A percentile compares a stretch with the other conserved stretches of the same genome.
Evolutionary conservation across 2,797 vertebrate species (phyloP).

Genomic region (Cygnus olor): DNA sequence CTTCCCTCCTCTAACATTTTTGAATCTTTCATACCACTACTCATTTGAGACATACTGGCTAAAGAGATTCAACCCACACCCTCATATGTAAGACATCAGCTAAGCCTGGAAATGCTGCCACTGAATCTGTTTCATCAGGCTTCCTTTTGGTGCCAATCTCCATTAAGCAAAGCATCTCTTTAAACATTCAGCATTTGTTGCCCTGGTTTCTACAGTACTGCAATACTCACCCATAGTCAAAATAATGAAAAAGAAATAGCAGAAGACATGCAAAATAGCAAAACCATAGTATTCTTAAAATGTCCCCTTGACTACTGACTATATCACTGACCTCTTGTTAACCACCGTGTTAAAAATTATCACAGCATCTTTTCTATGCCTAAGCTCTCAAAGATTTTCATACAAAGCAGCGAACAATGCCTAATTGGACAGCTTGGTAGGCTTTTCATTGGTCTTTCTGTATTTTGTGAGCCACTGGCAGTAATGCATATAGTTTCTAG

Average conservation of each 20-base stretch:
- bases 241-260: background rate
- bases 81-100: background rate
- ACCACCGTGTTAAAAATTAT: background rate
- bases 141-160: background rate
- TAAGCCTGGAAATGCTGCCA: background rate
- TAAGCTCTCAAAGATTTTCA: background rate
- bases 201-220: background rate
- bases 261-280: background rate
- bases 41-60: background rate
- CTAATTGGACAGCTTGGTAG: background rate
- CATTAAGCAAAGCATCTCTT: background rate
- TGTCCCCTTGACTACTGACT: background rate
- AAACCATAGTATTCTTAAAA: background rate
- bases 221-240: background rate
- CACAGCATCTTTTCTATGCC: background rate
- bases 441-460: background rate
- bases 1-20: background rate
- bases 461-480: accelerated
- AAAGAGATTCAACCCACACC: background rate
- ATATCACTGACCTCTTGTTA: accelerated
- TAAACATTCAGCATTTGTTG: conserved; percentile 8
- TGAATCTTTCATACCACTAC: background rate
- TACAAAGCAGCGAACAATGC: background rate
- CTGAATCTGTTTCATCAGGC: background rate
- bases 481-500: background rate